Evolutionary conservation across 1,140 invertebrate species (phyloP).

Genomic region (Leptopilina clavipes): DNA sequence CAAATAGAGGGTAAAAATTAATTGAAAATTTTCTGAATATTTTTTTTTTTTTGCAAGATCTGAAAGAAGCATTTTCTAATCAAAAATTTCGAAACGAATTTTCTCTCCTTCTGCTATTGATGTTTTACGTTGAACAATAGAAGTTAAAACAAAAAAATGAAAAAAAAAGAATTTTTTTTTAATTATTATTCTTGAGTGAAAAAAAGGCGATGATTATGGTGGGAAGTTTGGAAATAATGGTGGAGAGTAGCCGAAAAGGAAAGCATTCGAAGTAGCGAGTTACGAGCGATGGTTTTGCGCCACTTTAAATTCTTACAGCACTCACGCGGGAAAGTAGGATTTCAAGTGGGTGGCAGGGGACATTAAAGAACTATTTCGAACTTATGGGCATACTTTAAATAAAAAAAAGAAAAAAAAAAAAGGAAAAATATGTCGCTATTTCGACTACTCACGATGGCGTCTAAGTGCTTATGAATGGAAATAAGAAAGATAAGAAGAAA

Average conservation of each 20-base stretch:
- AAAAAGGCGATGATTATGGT: too few relatives aligned
- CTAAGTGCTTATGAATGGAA: constrained; percentile 16
- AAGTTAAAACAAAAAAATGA: too few relatives aligned
- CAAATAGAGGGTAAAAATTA: neutral
- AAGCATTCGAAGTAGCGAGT: constrained; percentile 10
- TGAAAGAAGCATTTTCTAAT: too few relatives aligned
- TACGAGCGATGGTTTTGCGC: constrained; percentile 17
- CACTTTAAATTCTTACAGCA: constrained; percentile 34
- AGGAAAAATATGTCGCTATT: neutral
- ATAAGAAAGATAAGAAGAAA: neutral
- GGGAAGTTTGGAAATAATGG: too few relatives aligned
- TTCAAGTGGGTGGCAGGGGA: constrained; percentile 16
- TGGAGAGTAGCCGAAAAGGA: too few relatives aligned
- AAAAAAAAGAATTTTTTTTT: too few relatives aligned
- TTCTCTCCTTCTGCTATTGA: too few relatives aligned
- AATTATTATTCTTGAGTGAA: too few relatives aligned
- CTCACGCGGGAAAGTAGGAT: constrained; percentile 18
- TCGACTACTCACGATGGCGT: neutral
- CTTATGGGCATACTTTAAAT: constrained; percentile 14
- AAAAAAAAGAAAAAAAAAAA: neutral
- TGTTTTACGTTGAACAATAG: too few relatives aligned
- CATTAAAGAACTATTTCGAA: constrained; percentile 32
- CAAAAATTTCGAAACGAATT: too few relatives aligned
- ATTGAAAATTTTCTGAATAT: neutral
- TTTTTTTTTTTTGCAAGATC: too few relatives aligned